These are phyloP conservation scores for Eptesicus fuscus DNA, from an alignment of 2,113 vertebrate species.

Conservation along the genomic window DNA sequence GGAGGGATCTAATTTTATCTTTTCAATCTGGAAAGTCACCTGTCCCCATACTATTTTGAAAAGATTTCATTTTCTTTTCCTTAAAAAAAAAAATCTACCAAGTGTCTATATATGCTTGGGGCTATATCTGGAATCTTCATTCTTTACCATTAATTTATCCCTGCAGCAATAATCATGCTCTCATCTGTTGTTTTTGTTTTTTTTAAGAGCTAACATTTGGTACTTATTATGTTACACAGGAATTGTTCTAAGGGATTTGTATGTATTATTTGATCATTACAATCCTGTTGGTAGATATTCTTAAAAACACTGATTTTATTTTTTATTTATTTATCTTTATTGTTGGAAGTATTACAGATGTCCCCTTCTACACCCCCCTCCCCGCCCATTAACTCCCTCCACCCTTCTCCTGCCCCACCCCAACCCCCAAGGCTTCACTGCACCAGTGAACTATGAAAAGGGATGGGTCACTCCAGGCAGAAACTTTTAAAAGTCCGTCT, in stretches of 20 bases:
- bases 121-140: background rate
- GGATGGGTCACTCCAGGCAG: background rate
- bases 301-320: too few relatives aligned
- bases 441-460: background rate
- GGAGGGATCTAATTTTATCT: background rate
- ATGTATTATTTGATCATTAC: too few relatives aligned
- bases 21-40: background rate
- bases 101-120: background rate
- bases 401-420: too few relatives aligned
- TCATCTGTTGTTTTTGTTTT: background rate
- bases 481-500: background rate
- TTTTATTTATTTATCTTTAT: too few relatives aligned
- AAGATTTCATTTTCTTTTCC: background rate
- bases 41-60: background rate
- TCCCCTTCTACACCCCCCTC: too few relatives aligned
- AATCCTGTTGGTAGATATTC: too few relatives aligned
- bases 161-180: background rate
- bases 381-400: too few relatives aligned
- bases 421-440: too few relatives aligned
- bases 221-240: too few relatives aligned
- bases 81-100: background rate
- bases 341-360: too few relatives aligned
- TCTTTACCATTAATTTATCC: background rate
- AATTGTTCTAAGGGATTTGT: too few relatives aligned
- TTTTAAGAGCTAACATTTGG: too few relatives aligned